Evolutionary conservation across 2,113 vertebrate genomes (phyloP).

Genomic region (Aleadryas rufinucha): DNA sequence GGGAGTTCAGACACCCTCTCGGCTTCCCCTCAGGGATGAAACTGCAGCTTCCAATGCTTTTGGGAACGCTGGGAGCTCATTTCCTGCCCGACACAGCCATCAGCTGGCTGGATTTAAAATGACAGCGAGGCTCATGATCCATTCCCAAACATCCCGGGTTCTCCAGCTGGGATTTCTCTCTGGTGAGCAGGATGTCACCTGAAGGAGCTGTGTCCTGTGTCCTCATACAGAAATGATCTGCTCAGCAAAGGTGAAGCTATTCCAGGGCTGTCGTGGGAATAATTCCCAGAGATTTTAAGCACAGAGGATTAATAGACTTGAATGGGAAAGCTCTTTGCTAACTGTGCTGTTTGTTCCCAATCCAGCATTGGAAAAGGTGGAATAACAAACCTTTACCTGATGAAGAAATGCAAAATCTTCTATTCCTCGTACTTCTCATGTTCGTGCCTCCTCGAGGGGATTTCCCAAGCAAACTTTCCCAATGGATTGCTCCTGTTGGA

Average conservation of each 20-base stretch:
- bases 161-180: neutral
- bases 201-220: neutral
- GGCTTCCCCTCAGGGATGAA: neutral
- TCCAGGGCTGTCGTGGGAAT: neutral
- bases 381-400: neutral
- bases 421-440: rapidly evolving
- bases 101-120: conserved; percentile 34
- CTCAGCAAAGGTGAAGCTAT: neutral
- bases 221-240: neutral
- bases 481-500: rapidly evolving
- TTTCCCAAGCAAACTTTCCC: neutral
- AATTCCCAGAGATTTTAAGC: neutral
- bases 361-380: neutral
- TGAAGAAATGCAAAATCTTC: neutral
- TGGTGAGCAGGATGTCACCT: neutral
- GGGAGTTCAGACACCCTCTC: neutral
- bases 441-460: neutral
- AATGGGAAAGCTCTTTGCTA: neutral
- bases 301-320: rapidly evolving
- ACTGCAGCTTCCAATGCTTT: neutral
- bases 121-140: neutral
- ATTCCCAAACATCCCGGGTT: neutral
- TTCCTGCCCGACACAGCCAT: conserved; percentile 38
- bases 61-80: neutral
- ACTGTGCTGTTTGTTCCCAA: neutral